A percentile compares a stretch with the other conserved stretches of the same genome.
These are phyloP conservation scores for Capitulum mitella DNA, from an alignment of 2,888 invertebrate genomes.

Conservation along the genomic window DNA sequence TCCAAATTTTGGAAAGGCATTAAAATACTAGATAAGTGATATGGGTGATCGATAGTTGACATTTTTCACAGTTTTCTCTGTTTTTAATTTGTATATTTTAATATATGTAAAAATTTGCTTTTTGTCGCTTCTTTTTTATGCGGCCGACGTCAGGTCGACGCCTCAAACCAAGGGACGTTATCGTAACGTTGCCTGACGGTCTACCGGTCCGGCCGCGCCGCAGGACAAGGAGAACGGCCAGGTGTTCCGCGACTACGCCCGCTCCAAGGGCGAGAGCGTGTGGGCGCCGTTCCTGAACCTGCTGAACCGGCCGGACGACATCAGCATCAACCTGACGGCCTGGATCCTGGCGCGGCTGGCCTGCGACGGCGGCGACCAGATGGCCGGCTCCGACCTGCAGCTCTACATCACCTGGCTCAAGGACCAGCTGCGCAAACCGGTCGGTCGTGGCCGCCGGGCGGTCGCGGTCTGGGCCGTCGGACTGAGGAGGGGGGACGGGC, in stretches of 20 bases:
- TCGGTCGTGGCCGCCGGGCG: conserved; percentile 52
- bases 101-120: no score
- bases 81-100: no score
- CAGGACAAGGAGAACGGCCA: conserved; percentile 91
- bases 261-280: conserved; percentile 71
- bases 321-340: conserved; percentile 96
- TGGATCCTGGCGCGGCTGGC: conserved; percentile 96
- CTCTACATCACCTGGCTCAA: conserved; percentile 97
- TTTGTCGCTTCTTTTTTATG: no score
- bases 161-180: no score
- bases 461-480: not conserved
- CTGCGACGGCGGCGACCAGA: conserved; percentile 88
- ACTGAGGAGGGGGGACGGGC: not conserved
- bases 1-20: no score
- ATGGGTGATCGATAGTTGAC: no score
- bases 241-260: conserved; percentile 84
- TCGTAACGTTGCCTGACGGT: no score
- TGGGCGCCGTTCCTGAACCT: conserved; percentile 94
- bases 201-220: conserved; percentile 46
- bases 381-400: conserved; percentile 92
- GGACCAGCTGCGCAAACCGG: conserved; percentile 84
- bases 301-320: conserved; percentile 89
- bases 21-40: no score
- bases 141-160: no score
- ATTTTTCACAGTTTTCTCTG: no score